These are phyloP conservation scores for Argynnis bischoffii DNA, from an alignment of 2,888 invertebrate species.

Conservation along the genomic window DNA sequence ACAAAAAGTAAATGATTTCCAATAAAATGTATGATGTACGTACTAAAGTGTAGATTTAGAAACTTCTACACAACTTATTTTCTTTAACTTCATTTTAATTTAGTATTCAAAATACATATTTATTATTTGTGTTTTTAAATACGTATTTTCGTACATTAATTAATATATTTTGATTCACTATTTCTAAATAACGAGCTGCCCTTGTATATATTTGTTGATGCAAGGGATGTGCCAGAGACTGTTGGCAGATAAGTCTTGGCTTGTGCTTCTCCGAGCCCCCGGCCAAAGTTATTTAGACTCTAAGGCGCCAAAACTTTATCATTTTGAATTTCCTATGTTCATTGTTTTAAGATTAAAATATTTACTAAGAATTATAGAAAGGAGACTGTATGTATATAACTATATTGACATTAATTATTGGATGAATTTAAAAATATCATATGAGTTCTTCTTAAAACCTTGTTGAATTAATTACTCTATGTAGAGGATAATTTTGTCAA, in stretches of 20 bases:
- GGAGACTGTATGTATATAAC: not conserved
- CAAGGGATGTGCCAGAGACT: constrained; percentile 67
- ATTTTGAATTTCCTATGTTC: constrained; percentile 4
- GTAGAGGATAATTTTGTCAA: too few species aligned
- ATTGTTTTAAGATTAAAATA: constrained; percentile 2
- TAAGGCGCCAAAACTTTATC: constrained; percentile 63
- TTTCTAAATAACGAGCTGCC: constrained; percentile 54
- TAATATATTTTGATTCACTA: constrained; percentile 28
- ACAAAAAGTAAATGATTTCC: too few species aligned
- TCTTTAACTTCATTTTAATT: too few species aligned
- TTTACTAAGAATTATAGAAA: not conserved
- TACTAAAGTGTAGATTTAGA: too few species aligned
- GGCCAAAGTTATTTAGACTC: constrained; percentile 75
- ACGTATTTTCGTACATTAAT: not conserved
- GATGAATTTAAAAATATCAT: too few species aligned
- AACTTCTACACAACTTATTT: too few species aligned
- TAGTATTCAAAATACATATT: too few species aligned
- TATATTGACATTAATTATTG: not conserved
- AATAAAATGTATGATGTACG: too few species aligned
- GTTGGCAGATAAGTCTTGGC: constrained; percentile 68
- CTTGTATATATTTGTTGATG: constrained; percentile 62
- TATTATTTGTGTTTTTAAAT: too few species aligned
- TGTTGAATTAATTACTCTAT: too few species aligned
- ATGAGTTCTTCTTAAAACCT: too few species aligned
- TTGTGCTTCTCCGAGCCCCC: constrained; percentile 46